A percentile compares a stretch with the other conserved stretches of the same genome.
Evolutionary conservation across 2,113 vertebrate species (phyloP).

Genomic region (Esox niger): DNA sequence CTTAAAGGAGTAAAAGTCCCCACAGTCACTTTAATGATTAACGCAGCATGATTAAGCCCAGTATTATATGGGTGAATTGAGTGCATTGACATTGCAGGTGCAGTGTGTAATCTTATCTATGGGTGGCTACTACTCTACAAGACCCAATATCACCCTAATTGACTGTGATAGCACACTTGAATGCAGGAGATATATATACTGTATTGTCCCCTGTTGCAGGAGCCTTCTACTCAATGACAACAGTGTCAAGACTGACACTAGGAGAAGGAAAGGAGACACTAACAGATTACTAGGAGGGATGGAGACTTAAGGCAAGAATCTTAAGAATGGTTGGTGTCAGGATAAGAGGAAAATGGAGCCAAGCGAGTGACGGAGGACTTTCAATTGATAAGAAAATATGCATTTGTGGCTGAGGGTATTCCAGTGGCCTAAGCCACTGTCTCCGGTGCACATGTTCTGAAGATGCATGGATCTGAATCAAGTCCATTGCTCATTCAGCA

Average conservation of each 20-base stretch:
- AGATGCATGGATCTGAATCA: too few species aligned
- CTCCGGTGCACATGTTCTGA: too few species aligned
- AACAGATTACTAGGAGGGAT: background rate
- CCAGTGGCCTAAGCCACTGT: too few species aligned
- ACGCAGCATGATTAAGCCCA: background rate
- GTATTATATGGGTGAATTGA: background rate
- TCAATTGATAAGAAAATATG: too few species aligned
- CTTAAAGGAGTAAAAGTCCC: background rate
- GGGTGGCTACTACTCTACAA: slow-evolving; percentile 5
- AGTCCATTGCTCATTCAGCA: too few species aligned
- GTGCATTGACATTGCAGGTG: background rate
- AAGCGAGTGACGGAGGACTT: background rate
- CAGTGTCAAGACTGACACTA: too few species aligned
- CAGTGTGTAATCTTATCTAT: slow-evolving; percentile 38
- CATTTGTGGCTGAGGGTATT: too few species aligned
- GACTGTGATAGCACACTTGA: slow-evolving; percentile 6
- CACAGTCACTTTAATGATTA: background rate
- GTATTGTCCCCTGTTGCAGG: too few species aligned
- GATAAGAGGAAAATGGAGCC: background rate
- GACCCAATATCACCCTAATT: slow-evolving; percentile 31
- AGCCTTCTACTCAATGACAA: too few species aligned
- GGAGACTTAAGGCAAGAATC: too few species aligned
- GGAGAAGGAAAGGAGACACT: background rate
- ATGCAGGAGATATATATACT: background rate
- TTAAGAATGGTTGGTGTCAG: background rate